Evolutionary conservation across 2,797 vertebrate species (phyloP).

Genomic region (Anisognathus igniventris): DNA sequence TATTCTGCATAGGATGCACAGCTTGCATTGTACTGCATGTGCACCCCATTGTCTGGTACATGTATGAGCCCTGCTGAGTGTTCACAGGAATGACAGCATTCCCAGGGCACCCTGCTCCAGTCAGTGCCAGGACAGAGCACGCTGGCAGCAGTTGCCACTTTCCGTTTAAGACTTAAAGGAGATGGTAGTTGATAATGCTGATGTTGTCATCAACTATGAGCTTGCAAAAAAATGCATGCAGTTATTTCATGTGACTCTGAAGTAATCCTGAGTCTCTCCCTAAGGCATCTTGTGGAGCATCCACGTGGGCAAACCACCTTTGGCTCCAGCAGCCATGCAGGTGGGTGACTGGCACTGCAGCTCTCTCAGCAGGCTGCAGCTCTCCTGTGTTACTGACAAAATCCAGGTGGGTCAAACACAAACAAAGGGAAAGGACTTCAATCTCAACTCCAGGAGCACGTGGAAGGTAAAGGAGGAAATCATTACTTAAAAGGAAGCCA

Average conservation of each 20-base stretch:
- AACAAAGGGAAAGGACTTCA: not conserved
- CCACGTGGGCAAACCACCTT: not conserved
- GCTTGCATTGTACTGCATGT: rapidly evolving
- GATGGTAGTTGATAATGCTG: not conserved
- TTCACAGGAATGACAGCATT: rapidly evolving
- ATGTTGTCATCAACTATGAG: not conserved
- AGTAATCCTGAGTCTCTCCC: not conserved
- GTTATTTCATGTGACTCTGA: not conserved
- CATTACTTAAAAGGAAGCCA: not conserved
- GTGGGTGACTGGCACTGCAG: not conserved
- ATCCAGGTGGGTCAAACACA: not conserved
- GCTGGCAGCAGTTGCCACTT: not conserved
- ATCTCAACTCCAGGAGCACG: not conserved
- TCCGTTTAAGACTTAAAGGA: not conserved
- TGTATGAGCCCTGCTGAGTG: rapidly evolving
- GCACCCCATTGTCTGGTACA: not conserved
- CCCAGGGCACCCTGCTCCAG: not conserved
- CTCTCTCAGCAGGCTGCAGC: not conserved
- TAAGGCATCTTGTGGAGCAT: not conserved
- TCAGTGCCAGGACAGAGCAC: not conserved
- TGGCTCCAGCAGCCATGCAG: not conserved
- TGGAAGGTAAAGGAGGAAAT: not conserved
- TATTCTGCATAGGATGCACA: not conserved
- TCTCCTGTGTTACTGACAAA: not conserved
- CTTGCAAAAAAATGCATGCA: not conserved